Conservation (phyloP, 2,888 invertebrate species). For the Oscheius myriophilus region DNA sequence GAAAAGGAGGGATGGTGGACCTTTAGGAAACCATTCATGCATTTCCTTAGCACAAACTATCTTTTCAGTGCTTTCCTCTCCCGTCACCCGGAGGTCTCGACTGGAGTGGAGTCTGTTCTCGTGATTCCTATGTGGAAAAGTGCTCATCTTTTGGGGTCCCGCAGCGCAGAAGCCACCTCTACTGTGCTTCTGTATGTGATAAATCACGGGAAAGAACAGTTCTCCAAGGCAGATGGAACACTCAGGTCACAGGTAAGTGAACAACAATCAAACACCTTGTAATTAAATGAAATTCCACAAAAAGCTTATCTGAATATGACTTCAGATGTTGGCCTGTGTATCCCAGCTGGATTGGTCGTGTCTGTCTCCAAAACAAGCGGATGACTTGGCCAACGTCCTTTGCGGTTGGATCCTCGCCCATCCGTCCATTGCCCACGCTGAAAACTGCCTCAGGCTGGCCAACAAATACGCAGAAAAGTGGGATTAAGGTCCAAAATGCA, state of each 20-base stretch:
- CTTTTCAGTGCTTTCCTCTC: constrained; percentile 26
- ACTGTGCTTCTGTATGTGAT: constrained; percentile 33
- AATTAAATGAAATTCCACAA: neutral
- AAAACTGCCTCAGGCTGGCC: constrained; percentile 43
- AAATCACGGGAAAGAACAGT: constrained; percentile 38
- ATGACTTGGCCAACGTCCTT: constrained; percentile 35
- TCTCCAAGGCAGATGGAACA: constrained; percentile 25
- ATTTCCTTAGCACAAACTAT: no score
- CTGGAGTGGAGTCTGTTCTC: constrained; percentile 12
- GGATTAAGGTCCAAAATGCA: neutral
- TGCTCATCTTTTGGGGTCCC: constrained; percentile 10
- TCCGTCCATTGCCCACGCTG: constrained; percentile 34
- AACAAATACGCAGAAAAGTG: constrained; percentile 14
- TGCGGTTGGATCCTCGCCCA: constrained; percentile 44
- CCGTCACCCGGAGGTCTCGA: constrained; percentile 23
- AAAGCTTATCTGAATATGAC: neutral
- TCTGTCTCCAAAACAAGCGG: constrained; percentile 32
- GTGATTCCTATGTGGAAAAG: constrained; percentile 31
- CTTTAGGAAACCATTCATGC: no score
- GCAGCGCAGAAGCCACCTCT: constrained; percentile 11
- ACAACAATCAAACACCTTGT: neutral
- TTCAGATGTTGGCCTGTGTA: constrained; percentile 40
- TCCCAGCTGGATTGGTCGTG: constrained; percentile 46
- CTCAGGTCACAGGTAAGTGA: constrained; percentile 12
- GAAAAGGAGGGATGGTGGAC: neutral